phyloP scores from a whole-genome alignment of 2,888 invertebrate genomes.

The Cephus rjabovi region DNA sequence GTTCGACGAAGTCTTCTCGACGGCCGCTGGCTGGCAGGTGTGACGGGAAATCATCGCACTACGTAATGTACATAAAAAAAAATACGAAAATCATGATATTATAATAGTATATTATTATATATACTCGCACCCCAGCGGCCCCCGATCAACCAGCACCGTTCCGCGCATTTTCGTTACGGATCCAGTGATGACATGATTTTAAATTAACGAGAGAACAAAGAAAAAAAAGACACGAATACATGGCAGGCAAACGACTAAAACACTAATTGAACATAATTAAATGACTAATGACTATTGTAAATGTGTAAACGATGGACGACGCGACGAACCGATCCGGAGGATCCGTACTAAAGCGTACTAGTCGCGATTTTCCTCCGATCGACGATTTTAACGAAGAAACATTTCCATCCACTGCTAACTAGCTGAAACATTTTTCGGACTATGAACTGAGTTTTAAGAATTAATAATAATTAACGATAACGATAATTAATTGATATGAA shows the following conservation, averaged over 20 bases:
- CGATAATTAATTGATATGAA: conserved; percentile 52
- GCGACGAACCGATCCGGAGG: not conserved
- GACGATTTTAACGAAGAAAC: conserved; percentile 35
- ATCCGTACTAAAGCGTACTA: not conserved
- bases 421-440: conserved; percentile 24
- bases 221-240: conserved; percentile 16
- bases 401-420: conserved; percentile 61
- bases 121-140: conserved; percentile 48
- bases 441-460: conserved; percentile 35
- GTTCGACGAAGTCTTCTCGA: conserved; percentile 52
- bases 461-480: conserved; percentile 29
- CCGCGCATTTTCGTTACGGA: not conserved
- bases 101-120: conserved; percentile 54
- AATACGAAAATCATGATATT: conserved; percentile 55
- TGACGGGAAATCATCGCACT: conserved; percentile 32
- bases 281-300: conserved; percentile 21
- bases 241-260: conserved; percentile 5
- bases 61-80: conserved; percentile 47
- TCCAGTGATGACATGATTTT: conserved; percentile 21
- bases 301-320: conserved; percentile 19
- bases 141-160: not conserved
- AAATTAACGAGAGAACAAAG: conserved; percentile 31
- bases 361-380: conserved; percentile 5
- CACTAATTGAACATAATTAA: conserved; percentile 10
- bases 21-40: conserved; percentile 52